phyloP scores from a whole-genome alignment of 2,888 invertebrate genomes.

The Lacanobia wlatinum region DNA sequence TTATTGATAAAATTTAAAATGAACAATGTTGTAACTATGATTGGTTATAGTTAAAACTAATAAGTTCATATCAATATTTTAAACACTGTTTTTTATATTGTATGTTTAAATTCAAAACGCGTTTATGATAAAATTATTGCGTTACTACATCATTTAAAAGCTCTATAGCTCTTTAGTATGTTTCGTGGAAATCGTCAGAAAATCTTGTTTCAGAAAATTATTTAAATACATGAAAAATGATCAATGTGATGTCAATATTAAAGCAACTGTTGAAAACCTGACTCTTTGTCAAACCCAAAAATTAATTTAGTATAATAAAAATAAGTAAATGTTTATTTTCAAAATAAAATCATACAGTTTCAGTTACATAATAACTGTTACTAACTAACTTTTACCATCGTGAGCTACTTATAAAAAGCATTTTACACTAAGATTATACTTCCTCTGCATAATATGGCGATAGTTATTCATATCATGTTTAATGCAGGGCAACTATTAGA shows the following conservation, averaged over 20 bases:
- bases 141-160: not conserved
- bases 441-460: too few species aligned
- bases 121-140: too few species aligned
- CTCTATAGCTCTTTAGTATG: not conserved
- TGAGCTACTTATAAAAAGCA: not conserved
- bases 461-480: not conserved
- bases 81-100: not conserved
- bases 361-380: not conserved
- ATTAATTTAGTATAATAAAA: too few species aligned
- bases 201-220: not conserved
- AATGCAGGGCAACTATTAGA: not conserved
- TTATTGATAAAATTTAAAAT: not conserved
- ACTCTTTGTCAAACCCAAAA: too few species aligned
- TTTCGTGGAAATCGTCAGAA: not conserved
- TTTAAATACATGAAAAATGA: too few species aligned
- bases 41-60: not conserved
- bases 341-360: not conserved
- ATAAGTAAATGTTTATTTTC: not conserved
- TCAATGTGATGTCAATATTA: too few species aligned
- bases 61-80: not conserved
- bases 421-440: not conserved
- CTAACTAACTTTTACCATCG: not conserved
- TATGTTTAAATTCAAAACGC: not conserved
- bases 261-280: too few species aligned
- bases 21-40: not conserved